Evolutionary conservation across 2,797 vertebrate genomes (phyloP).

Genomic region (Oceanodroma leucorhoa): DNA sequence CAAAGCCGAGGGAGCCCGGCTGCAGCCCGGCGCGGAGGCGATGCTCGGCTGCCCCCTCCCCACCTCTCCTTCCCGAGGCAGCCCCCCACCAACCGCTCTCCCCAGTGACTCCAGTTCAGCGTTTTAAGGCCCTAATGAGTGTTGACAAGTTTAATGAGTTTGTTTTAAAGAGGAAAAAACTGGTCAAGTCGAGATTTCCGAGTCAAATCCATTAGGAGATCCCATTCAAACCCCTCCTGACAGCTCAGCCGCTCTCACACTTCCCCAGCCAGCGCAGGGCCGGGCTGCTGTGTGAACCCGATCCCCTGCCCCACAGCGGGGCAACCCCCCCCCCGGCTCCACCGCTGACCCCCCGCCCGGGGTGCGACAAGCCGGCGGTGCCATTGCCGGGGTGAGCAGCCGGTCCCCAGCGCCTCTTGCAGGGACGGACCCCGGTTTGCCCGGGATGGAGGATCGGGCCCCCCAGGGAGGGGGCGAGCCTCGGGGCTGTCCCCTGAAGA

Average conservation of each 20-base stretch:
- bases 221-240: slow-evolving; percentile 64
- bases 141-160: slow-evolving; percentile 96
- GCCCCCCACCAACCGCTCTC: slow-evolving; percentile 46
- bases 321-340: neutral
- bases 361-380: neutral
- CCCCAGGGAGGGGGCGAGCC: neutral
- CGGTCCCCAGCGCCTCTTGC: too few relatives aligned
- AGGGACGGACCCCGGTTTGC: too few relatives aligned
- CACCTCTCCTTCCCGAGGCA: neutral
- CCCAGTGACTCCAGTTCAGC: slow-evolving; percentile 76
- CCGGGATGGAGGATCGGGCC: neutral
- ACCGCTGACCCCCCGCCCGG: neutral
- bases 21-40: neutral
- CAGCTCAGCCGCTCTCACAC: slow-evolving; percentile 57
- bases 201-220: slow-evolving; percentile 82
- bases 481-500: neutral
- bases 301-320: neutral
- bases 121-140: slow-evolving; percentile 91
- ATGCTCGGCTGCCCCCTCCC: neutral
- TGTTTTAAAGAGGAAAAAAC: slow-evolving; percentile 85
- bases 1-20: neutral
- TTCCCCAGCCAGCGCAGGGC: neutral
- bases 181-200: slow-evolving; percentile 93
- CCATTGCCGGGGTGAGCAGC: neutral
- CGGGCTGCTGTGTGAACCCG: neutral